Evolutionary conservation across 2,888 invertebrate species (phyloP).

Genomic region (Caenorhabditis afra): DNA sequence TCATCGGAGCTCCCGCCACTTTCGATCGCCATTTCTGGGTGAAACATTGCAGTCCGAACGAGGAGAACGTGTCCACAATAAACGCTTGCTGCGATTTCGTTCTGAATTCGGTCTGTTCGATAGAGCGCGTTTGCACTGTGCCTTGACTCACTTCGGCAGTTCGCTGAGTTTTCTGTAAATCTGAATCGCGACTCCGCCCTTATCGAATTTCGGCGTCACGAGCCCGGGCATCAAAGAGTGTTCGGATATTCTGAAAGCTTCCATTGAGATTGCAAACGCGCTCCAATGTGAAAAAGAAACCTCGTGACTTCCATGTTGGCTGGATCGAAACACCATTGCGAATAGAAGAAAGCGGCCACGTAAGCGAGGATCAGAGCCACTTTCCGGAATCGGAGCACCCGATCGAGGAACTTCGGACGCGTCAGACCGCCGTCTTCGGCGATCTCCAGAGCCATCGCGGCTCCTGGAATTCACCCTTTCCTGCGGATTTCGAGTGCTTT

Average conservation of each 20-base stretch:
- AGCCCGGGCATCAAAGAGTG: conserved; percentile 71
- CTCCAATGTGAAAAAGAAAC: conserved; percentile 13
- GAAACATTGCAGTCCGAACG: conserved; percentile 45
- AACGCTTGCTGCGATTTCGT: conserved; percentile 32
- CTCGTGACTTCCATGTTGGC: conserved; percentile 55
- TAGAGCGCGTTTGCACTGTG: too few species aligned
- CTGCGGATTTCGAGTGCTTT: neutral
- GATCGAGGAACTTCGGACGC: conserved; percentile 31
- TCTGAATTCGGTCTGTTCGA: too few species aligned
- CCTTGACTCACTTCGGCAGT: conserved; percentile 29
- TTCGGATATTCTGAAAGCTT: conserved; percentile 64
- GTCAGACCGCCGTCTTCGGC: conserved; percentile 34
- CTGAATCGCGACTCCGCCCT: conserved; percentile 50
- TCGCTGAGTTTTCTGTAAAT: conserved; percentile 40
- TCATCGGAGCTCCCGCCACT: conserved; percentile 14
- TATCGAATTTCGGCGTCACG: conserved; percentile 63
- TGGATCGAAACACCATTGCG: conserved; percentile 28
- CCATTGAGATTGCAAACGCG: too few species aligned
- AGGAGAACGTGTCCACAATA: conserved; percentile 28
- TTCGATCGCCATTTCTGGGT: conserved; percentile 57
- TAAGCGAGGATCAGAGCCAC: conserved; percentile 23
- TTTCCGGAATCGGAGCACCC: conserved; percentile 31
- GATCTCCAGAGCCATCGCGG: conserved; percentile 30
- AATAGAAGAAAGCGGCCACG: conserved; percentile 28
- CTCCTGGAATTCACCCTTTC: neutral